Percentiles rank a stretch among this genome's conserved stretches.
Conservation (phyloP, 2,797 vertebrate species). For the Natrix natrix region DNA sequence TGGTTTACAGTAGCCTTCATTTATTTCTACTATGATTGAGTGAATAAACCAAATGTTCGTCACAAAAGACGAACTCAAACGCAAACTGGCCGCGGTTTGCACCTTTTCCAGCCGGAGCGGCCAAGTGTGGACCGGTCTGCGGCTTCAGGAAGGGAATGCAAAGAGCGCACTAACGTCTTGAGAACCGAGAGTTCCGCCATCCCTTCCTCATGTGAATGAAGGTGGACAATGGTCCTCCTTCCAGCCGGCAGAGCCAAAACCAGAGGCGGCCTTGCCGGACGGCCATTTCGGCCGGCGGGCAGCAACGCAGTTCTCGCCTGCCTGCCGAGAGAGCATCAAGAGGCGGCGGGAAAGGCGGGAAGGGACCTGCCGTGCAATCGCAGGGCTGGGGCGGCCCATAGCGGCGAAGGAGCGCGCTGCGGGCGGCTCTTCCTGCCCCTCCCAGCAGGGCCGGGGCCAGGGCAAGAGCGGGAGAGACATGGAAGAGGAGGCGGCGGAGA, state of each 20-base stretch:
- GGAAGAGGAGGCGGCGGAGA: slow-evolving; percentile 10
- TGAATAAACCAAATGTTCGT: not conserved
- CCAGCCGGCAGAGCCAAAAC: not conserved
- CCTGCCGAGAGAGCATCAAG: not conserved
- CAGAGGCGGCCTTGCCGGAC: not conserved
- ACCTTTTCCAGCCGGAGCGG: not conserved
- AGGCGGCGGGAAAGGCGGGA: not conserved
- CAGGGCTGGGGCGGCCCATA: slow-evolving; percentile 13
- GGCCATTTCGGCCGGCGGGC: rapidly evolving
- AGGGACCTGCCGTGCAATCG: not conserved
- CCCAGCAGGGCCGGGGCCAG: not conserved
- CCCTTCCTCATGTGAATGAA: not conserved
- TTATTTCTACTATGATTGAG: not conserved
- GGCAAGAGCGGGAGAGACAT: not conserved
- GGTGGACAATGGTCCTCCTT: not conserved
- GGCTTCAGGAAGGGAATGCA: not conserved
- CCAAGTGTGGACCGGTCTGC: not conserved
- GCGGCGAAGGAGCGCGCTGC: not conserved
- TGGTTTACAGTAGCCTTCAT: not conserved
- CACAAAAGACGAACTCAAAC: not conserved
- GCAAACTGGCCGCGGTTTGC: not conserved
- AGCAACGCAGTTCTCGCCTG: not conserved
- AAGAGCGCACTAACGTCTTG: not conserved
- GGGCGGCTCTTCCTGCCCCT: not conserved
- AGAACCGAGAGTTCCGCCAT: not conserved